Evolutionary conservation across 2,888 invertebrate genomes (phyloP).

Genomic region (Tridacna gigas): DNA sequence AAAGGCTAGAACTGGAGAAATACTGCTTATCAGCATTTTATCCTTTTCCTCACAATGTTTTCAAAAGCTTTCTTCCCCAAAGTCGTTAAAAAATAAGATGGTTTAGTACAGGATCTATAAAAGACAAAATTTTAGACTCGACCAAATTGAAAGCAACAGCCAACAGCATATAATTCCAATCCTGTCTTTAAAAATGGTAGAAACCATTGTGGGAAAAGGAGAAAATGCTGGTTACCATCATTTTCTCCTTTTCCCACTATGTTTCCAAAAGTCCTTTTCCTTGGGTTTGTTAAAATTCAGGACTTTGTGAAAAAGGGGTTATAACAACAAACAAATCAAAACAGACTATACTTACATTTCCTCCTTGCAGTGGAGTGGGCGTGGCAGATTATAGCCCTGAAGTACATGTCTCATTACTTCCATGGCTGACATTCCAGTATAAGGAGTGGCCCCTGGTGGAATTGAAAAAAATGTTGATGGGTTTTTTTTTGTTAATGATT

Average conservation of each 20-base stretch:
- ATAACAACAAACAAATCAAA: background rate
- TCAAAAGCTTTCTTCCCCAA: no score
- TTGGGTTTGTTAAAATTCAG: background rate
- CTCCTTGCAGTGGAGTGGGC: conserved; percentile 96
- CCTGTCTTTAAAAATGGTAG: background rate
- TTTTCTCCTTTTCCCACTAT: background rate
- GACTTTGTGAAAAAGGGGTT: background rate
- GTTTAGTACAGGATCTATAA: no score
- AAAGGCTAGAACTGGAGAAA: no score
- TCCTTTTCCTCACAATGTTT: no score
- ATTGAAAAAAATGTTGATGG: no score
- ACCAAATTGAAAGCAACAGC: no score
- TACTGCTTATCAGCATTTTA: no score
- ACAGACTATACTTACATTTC: conserved; percentile 87
- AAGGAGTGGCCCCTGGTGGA: conserved; percentile 94
- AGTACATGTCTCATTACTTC: conserved; percentile 93
- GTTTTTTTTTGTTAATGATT: no score
- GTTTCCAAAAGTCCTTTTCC: background rate
- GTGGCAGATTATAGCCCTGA: conserved; percentile 94
- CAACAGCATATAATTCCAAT: no score
- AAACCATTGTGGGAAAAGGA: background rate
- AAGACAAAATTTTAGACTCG: no score
- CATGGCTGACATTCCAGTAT: conserved; percentile 96
- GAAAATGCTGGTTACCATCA: background rate
- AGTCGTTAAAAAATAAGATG: no score